Conservation (phyloP, 2,888 invertebrate genomes). For the Thymelicus acteon region DNA sequence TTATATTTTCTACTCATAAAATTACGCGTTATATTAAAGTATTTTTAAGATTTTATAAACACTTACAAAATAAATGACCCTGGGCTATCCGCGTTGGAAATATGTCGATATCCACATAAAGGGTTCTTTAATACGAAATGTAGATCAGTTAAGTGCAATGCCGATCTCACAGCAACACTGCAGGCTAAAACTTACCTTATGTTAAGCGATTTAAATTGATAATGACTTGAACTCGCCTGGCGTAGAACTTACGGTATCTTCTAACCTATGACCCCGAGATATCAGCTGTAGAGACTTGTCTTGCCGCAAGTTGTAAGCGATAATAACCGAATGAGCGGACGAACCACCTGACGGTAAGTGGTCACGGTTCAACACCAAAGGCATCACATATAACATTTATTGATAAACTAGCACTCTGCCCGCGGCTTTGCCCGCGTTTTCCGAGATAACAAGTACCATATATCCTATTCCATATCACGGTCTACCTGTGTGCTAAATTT, state of each 20-base stretch:
- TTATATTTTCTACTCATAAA: too few relatives aligned
- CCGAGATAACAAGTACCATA: too few relatives aligned
- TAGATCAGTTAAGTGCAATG: conserved; percentile 52
- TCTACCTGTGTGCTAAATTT: too few relatives aligned
- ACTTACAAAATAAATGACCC: background rate
- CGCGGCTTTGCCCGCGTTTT: too few relatives aligned
- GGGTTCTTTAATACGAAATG: conserved; percentile 57
- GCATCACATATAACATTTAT: too few relatives aligned
- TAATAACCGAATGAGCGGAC: too few relatives aligned
- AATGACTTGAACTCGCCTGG: conserved; percentile 46
- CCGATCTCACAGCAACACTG: conserved; percentile 31
- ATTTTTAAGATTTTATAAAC: background rate
- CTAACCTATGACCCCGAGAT: conserved; percentile 73
- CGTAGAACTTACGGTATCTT: conserved; percentile 67
- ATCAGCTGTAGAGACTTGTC: conserved; percentile 50
- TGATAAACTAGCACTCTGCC: too few relatives aligned
- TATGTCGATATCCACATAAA: conserved; percentile 60
- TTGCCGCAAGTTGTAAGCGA: background rate
- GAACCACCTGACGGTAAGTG: too few relatives aligned
- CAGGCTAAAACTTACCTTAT: conserved; percentile 55
- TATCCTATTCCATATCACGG: too few relatives aligned
- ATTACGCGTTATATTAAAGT: too few relatives aligned
- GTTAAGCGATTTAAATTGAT: conserved; percentile 48
- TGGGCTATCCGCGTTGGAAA: conserved; percentile 49
- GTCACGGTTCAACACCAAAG: too few relatives aligned